Evolutionary conservation across 1,140 invertebrate species (phyloP).

Genomic region (Pseudomyrmex concolor): DNA sequence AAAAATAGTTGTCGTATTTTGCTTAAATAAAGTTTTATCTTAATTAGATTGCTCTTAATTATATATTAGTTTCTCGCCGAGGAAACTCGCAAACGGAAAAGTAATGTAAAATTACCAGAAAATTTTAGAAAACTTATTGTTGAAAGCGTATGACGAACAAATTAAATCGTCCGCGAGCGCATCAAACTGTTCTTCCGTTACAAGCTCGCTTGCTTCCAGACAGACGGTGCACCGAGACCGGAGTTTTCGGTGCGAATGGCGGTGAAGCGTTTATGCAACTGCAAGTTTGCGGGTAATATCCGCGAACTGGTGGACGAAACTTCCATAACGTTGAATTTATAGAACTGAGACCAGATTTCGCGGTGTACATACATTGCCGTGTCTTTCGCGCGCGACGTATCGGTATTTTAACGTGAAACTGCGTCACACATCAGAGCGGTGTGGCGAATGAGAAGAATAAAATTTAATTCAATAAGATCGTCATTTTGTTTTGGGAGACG

Average conservation of each 20-base stretch:
- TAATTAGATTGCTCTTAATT: too few species aligned
- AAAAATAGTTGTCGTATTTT: too few species aligned
- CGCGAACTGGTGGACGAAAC: constrained; percentile 24
- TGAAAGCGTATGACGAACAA: background rate
- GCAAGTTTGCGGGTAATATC: background rate
- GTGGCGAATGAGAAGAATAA: background rate
- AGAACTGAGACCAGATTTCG: constrained; percentile 35
- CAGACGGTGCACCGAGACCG: background rate
- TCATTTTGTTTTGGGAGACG: background rate
- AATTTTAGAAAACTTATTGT: background rate
- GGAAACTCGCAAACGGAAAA: background rate
- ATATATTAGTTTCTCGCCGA: background rate
- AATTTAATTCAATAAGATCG: constrained; percentile 14
- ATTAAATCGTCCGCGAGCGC: constrained; percentile 1
- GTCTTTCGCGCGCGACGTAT: constrained; percentile 34
- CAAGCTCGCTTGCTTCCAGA: background rate
- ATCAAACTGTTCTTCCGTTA: constrained; percentile 20
- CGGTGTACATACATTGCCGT: constrained; percentile 16
- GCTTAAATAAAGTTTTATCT: too few species aligned
- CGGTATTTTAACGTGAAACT: constrained; percentile 5
- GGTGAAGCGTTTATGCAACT: constrained; percentile 39
- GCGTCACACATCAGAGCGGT: background rate
- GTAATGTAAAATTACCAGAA: background rate
- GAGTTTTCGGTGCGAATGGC: constrained; percentile 45
- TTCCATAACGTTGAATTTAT: constrained; percentile 33